Base-by-base conservation (phyloP, 2,797 vertebrate genomes). In the Euthynnus affinis region DNA sequence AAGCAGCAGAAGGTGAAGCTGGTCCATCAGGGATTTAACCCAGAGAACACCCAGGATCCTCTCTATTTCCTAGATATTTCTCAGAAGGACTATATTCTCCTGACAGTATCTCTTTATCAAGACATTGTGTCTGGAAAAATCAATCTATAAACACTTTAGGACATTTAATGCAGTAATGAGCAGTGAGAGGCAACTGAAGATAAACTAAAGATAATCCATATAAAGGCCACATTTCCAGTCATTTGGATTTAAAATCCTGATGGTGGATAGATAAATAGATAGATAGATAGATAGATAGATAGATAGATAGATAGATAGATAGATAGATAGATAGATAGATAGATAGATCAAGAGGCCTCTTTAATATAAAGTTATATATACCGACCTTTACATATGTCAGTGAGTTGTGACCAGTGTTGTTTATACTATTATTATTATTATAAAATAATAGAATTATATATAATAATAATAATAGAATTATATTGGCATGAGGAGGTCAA, bases 1-100 rank as follows among this genome's bases (percentile, higher is more conserved):
- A 98, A 97, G 86, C 97, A 97, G 85, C 96, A 96, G 90, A 98
- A 98, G 88, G 88, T 88, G 32, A 94, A 91, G 13, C 92, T 97
- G 87, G 95, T 96, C 0, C 85, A 85, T 22, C 95, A 98, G 22
- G 96, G 96, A 6, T 98, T 96, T 25, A 88, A 96, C 76, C 97
- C 96, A 0, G 34, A 74, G 0, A 0, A 6, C 0, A 83, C 95
- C 25, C 7, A 81, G 0, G 96, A 95, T 15, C 94, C 94, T 0
- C 94, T 98, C 0, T 96, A 94, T 48, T 75, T 98, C 56, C 90
- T 97, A 78, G 96, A 98, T 12, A 80, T 86, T 14, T 65, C 81
- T 2, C 75, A 87, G 14, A 90, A 88, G 14, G 84, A 94, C 62
- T 98, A 96, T 44, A 10, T 94, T 15, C 92, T 89, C 8, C 90